Evolutionary conservation across 2,888 invertebrate genomes (phyloP).

Genomic region (Disparrhopalites patrizii): DNA sequence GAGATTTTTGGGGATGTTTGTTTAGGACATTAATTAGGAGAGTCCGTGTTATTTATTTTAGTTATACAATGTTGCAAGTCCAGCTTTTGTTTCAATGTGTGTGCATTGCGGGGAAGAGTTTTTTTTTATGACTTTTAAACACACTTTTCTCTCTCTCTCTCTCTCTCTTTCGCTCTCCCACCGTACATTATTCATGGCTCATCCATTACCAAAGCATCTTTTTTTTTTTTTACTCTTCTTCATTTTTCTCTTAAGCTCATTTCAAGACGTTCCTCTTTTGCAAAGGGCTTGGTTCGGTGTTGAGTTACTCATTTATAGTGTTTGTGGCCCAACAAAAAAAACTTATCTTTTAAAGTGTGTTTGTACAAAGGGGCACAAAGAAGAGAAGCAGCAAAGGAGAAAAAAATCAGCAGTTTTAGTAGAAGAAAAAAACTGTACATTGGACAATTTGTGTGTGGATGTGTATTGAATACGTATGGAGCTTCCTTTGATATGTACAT

Average conservation of each 20-base stretch:
- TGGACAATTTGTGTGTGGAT: neutral
- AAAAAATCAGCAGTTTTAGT: neutral
- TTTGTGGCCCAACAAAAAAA: no score
- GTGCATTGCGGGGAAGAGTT: no score
- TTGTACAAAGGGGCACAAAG: no score
- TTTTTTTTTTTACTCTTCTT: neutral
- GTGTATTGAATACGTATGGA: no score
- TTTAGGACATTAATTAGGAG: constrained; percentile 21
- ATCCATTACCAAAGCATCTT: neutral
- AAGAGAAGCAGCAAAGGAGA: no score
- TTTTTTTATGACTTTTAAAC: no score
- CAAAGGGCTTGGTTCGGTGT: constrained; percentile 1
- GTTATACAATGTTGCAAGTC: neutral
- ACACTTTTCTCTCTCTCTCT: no score
- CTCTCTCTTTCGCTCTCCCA: no score
- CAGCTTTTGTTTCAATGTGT: no score
- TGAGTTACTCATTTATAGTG: constrained; percentile 8
- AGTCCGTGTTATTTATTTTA: constrained; percentile 7
- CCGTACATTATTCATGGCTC: neutral
- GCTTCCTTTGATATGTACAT: no score
- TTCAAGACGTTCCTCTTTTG: neutral
- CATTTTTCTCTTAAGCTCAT: neutral
- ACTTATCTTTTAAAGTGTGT: no score
- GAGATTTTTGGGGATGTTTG: constrained; percentile 22
- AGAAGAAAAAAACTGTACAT: neutral